Conservation (phyloP, 2,888 invertebrate genomes). For the Blera fallax region DNA sequence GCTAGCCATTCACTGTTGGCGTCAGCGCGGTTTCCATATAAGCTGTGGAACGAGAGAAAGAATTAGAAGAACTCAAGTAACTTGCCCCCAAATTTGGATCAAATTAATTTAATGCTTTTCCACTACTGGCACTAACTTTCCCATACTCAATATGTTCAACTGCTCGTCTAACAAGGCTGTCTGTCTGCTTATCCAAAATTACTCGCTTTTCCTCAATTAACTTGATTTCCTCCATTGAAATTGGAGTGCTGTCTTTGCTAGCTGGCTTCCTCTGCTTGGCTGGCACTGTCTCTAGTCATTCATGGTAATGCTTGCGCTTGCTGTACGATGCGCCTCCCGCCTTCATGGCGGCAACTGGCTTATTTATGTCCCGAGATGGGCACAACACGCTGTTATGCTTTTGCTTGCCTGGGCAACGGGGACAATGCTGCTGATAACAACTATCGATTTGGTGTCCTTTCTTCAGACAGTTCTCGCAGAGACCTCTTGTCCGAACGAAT, state of each 20-base stretch:
- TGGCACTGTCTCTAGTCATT: not conserved
- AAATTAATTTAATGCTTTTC: not conserved
- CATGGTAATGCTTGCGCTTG: not conserved
- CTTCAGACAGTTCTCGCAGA: conserved; percentile 6
- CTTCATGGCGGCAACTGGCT: not conserved
- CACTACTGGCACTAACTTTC: not conserved
- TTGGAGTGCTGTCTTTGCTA: not conserved
- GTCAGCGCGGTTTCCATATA: not conserved
- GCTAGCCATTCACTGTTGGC: not conserved
- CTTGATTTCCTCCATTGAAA: not conserved
- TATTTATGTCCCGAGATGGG: not conserved
- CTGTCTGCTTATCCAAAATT: not conserved
- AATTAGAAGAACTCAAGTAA: not conserved
- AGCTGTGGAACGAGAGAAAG: not conserved
- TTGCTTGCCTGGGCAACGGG: not conserved
- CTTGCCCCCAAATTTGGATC: not conserved
- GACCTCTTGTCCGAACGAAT: not conserved
- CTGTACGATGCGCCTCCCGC: not conserved
- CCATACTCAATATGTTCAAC: not conserved
- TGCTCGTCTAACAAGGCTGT: not conserved
- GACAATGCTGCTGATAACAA: not conserved
- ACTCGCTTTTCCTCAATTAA: not conserved
- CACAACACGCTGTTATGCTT: conserved; percentile 3
- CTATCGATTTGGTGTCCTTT: not conserved
- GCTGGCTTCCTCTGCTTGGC: not conserved